Evolutionary conservation across 2,113 vertebrate genomes (phyloP).

Genomic region (Gulo gulo): DNA sequence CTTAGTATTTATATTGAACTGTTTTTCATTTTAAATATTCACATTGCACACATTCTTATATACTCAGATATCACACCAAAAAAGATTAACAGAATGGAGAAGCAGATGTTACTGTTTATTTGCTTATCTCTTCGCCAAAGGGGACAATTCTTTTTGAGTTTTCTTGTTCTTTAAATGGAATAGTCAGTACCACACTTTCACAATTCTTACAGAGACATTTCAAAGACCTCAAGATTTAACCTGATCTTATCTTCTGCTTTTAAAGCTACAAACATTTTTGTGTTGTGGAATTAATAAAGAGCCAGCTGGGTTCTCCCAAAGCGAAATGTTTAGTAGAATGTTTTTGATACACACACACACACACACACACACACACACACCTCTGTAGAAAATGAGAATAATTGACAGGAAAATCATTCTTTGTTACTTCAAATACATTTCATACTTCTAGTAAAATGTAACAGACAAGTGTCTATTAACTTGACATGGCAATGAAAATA

Average conservation of each 20-base stretch:
- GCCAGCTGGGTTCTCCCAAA: conserved; percentile 21
- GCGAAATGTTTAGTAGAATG: background rate
- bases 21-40: conserved; percentile 43
- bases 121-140: conserved; percentile 57
- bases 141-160: conserved; percentile 41
- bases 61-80: conserved; percentile 10
- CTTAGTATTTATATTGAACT: conserved; percentile 35
- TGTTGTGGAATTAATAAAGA: conserved; percentile 59
- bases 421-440: conserved; percentile 34
- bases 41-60: conserved; percentile 34
- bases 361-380: background rate
- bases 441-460: conserved; percentile 30
- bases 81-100: background rate
- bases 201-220: conserved; percentile 51
- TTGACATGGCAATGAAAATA: conserved; percentile 41
- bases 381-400: conserved; percentile 23
- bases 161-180: conserved; percentile 54
- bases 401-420: background rate
- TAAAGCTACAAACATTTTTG: conserved; percentile 53
- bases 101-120: conserved; percentile 65
- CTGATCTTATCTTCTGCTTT: conserved; percentile 42
- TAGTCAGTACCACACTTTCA: background rate
- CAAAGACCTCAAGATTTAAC: conserved; percentile 56
- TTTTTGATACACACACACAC: background rate
- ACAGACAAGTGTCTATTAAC: conserved; percentile 4